Conservation (phyloP, 2,888 invertebrate genomes). For the Ypsolopha sequella region DNA sequence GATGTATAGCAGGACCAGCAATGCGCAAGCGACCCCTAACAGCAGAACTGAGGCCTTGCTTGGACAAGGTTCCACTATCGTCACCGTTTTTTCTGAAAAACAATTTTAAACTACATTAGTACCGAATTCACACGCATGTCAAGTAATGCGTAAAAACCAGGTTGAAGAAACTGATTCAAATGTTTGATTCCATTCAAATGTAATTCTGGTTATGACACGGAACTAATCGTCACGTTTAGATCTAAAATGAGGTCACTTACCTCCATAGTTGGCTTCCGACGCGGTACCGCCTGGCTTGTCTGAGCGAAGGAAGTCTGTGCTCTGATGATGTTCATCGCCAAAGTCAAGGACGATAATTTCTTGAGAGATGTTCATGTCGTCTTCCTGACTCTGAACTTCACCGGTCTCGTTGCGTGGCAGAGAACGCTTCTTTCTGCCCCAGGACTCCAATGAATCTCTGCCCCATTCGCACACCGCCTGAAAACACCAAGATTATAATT, state of each 20-base stretch:
- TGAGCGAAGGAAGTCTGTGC: conserved; percentile 80
- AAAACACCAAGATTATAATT: conserved; percentile 14
- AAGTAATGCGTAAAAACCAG: conserved; percentile 1
- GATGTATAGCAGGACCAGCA: conserved; percentile 89
- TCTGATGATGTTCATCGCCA: conserved; percentile 88
- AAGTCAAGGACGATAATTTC: conserved; percentile 94
- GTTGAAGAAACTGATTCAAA: not conserved
- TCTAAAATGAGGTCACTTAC: conserved; percentile 38
- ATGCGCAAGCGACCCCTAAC: conserved; percentile 90
- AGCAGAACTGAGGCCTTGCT: conserved; percentile 93
- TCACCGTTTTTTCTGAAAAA: conserved; percentile 85
- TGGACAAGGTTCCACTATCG: conserved; percentile 91
- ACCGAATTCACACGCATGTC: not conserved
- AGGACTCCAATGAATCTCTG: conserved; percentile 89
- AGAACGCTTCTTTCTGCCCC: conserved; percentile 91
- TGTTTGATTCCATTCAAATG: not conserved
- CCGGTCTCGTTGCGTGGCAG: conserved; percentile 69
- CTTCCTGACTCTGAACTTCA: conserved; percentile 75
- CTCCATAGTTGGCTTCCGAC: conserved; percentile 78
- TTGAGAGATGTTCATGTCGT: conserved; percentile 94
- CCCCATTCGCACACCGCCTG: conserved; percentile 94
- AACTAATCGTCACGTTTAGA: not conserved
- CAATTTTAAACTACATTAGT: not conserved
- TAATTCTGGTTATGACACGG: conserved; percentile 1
- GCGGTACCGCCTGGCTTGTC: conserved; percentile 77